A percentile compares a stretch with the other conserved stretches of the same genome.
Conservation (phyloP, 2,888 invertebrate genomes). For the Timandra comae region DNA sequence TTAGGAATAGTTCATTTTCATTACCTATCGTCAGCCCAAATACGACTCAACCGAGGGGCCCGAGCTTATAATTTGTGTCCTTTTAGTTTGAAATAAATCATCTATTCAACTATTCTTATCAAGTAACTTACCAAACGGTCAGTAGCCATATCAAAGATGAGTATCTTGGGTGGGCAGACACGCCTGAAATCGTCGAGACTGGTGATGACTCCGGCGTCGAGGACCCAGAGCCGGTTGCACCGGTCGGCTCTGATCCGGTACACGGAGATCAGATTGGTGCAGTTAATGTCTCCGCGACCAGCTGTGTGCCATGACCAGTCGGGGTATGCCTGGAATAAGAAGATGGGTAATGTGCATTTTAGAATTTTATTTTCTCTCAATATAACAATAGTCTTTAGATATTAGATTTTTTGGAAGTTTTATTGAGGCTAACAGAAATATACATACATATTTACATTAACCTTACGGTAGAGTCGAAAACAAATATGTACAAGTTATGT, state of each 20-base stretch:
- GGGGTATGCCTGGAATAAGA: slow-evolving; percentile 79
- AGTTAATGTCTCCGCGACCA: slow-evolving; percentile 82
- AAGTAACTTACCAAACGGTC: slow-evolving; percentile 81
- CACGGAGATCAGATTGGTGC: slow-evolving; percentile 86
- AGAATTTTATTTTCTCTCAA: no score
- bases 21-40: no score
- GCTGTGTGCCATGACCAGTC: slow-evolving; percentile 87
- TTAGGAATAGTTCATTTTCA: no score
- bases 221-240: slow-evolving; percentile 89
- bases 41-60: no score
- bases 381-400: no score
- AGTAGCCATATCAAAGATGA: slow-evolving; percentile 86
- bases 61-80: no score
- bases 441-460: neutral
- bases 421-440: slow-evolving; percentile 1
- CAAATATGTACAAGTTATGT: no score
- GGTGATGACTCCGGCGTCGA: slow-evolving; percentile 86
- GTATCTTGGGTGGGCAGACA: slow-evolving; percentile 87
- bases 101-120: no score
- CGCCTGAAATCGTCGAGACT: slow-evolving; percentile 81
- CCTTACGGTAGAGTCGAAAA: no score
- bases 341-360: no score
- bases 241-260: slow-evolving; percentile 85
- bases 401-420: no score
- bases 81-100: no score